Base-by-base conservation (phyloP, 2,113 vertebrate genomes). In the Emydocephalus ijimae region DNA sequence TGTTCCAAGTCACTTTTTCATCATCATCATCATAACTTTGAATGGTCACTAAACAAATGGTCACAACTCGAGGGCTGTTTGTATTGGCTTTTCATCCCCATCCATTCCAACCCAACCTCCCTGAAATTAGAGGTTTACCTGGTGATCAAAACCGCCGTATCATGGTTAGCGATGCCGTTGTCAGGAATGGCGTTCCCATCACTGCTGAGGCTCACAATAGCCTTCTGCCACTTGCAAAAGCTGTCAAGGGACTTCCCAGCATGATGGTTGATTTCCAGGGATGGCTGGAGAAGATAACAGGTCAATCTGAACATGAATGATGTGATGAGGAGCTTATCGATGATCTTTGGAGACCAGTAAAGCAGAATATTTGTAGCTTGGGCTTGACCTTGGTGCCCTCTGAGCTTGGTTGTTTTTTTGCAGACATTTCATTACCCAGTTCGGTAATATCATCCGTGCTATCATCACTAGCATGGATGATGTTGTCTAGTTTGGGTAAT, bases 181-280 rank as follows among this genome's bases (percentile, higher is more conserved):
- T 99, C 99, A 0, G 99, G 99, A 94, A 99, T 99, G 94, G 99
- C 98, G 0, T 99, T 99, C 29, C 99, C 99, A 0, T 99, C 98
- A 95, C 99, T 98, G 2, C 97, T 99, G 91, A 98, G 98, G 97
- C 98, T 99, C 95, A 99, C 98, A 54, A 99, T 99, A 96, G 98
- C 98, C 96, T 99, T 99, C 98, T 99, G 99, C 99, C 99, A 99
- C 95, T 99, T 99, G 96, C 99, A 99, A 97, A 99, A 99, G 97
- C 99, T 99, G 98, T 99, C 99, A 94, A 99, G 97, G 93, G 99
- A 99, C 96, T 99, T 99, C 54, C 99, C 99, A 0, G 99, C 99
- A 0, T 99, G 99, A 95, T 99, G 99, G 96, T 99, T 99, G 90
- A 99, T 98, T 96, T 99, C 99, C 94, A 99, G 96, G 0, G 98